Percentiles rank a stretch among this genome's conserved stretches.
Conservation (phyloP, 1,140 invertebrate species). For the Aphelinus certus region DNA sequence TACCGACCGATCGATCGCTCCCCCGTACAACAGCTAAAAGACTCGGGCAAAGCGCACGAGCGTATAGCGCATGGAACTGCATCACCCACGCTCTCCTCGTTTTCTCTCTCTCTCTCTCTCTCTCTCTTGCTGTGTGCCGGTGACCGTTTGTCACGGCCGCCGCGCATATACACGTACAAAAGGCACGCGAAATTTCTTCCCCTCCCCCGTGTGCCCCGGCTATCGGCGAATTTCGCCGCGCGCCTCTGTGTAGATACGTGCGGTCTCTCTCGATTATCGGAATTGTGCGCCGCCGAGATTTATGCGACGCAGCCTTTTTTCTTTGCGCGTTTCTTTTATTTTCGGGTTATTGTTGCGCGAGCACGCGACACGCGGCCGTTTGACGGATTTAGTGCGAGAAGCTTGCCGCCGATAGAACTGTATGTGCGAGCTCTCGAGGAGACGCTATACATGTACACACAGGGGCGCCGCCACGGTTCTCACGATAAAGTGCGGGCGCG, state of each 20-base stretch:
- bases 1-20: too few species aligned
- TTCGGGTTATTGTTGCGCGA: not conserved
- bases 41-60: too few species aligned
- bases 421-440: not conserved
- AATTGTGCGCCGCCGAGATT: slow-evolving; percentile 21
- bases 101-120: not conserved
- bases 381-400: slow-evolving; percentile 30
- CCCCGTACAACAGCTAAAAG: too few species aligned
- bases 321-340: too few species aligned
- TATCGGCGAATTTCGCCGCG: not conserved
- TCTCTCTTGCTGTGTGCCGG: not conserved
- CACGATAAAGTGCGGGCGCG: not conserved
- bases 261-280: slow-evolving; percentile 11
- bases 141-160: slow-evolving; percentile 22
- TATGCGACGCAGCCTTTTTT: slow-evolving; percentile 4
- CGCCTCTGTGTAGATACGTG: not conserved
- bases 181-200: slow-evolving; percentile 12
- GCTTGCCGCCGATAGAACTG: slow-evolving; percentile 9
- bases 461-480: not conserved
- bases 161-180: not conserved
- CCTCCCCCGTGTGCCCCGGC: not conserved
- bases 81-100: too few species aligned
- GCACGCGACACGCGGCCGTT: not conserved
- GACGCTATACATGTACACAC: too few species aligned
- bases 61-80: too few species aligned